Conservation (phyloP, 2,113 vertebrate species). For the Stegostoma tigrinum region DNA sequence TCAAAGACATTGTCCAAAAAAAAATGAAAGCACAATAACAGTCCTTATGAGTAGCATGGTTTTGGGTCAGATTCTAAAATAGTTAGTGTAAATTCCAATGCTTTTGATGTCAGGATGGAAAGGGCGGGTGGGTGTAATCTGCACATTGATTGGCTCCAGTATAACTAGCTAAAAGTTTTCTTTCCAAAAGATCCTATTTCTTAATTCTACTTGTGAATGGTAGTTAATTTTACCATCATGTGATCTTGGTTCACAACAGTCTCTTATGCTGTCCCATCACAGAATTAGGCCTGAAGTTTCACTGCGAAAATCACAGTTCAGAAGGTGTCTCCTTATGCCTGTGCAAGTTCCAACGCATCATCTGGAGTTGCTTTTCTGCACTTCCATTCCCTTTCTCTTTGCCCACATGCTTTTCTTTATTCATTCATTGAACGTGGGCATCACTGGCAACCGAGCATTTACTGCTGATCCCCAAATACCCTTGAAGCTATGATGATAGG, state of each 20-base stretch:
- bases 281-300: background rate
- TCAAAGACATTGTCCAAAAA: background rate
- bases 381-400: background rate
- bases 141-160: background rate
- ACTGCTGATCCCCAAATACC: background rate
- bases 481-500: background rate
- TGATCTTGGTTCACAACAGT: background rate
- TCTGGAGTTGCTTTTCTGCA: background rate
- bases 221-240: background rate
- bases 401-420: background rate
- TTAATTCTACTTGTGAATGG: background rate
- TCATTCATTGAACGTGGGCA: background rate
- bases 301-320: background rate
- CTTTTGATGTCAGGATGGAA: background rate
- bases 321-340: background rate
- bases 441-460: background rate
- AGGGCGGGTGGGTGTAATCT: background rate
- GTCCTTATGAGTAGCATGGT: background rate
- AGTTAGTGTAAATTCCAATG: background rate
- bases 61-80: background rate
- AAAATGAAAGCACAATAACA: background rate
- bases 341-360: background rate
- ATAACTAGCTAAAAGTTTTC: background rate
- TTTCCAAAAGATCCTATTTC: background rate
- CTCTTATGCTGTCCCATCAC: background rate